Conservation (phyloP, 2,113 vertebrate genomes). For the cattle (Bos taurus) region ARS-UCD2.0 NC_037338.1:87836501-87837000, state of each 20-base stretch:
- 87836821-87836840: not conserved
- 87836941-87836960: not conserved
- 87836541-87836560: not conserved
- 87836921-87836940: not conserved
- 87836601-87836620: not conserved
- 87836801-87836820: not conserved
- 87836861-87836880: not conserved
- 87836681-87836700: not conserved
- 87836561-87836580: not conserved
- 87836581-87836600: not conserved
- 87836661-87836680: not conserved
- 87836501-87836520: not conserved
- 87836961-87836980: not conserved
- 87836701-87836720: not conserved
- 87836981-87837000: not conserved
- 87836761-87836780: not conserved
- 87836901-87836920: not conserved
- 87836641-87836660: not conserved
- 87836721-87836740: not conserved
- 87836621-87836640: not conserved
- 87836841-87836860: not conserved
- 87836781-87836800: not conserved
- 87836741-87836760: not conserved
- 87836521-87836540: not conserved
- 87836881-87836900: not conserved